Evolutionary conservation across 2,797 vertebrate species (phyloP), one percentile per base, ranked within the genome.

Genomic region (Myiotriccus ornatus): DNA sequence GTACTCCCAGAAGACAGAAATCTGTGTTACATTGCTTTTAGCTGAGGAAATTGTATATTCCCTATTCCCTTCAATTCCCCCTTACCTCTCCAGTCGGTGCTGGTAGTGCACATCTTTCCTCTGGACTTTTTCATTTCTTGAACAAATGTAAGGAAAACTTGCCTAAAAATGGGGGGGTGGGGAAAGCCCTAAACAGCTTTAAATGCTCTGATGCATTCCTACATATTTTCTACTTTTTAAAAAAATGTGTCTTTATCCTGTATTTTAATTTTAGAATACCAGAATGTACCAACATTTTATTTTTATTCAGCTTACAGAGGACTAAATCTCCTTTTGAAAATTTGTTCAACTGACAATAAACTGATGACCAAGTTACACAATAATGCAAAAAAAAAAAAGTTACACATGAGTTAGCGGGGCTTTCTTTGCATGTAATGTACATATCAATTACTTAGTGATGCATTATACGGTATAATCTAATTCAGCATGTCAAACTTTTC

Each of bases 371-470:
- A 93, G 79, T 91, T 93, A 55, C 69, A 92, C 74, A 86, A 88
- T 93, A 81, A 94, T 57, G 50, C 7, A 67, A 53, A 50, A 65
- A 49, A 30, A 65, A 50, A 90, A 59, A 64, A 96, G 91, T 85
- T 84, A 62, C 84, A 88, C 83, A 89, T 94, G 87, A 96, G 92
- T 91, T 92, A 89, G 75, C 59, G 1, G 6, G 82, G 65, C 92
- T 93, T 96, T 95, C 76, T 94, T 94, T 93, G 95, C 84, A 96
- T 2, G 7, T 95, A 92, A 93, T 90, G 92, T 92, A 93, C 89
- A 80, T 95, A 96, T 97, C 97, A 96, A 96, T 94, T 96, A 96
- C 96, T 96, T 94, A 85, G 90, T 75, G 94, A 95, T 95, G 96
- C 80, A 82, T 95, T 93, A 93, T 75, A 69, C 27, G 30, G 85